Evolutionary conservation across 2,888 invertebrate species (phyloP), one percentile per base, ranked within the genome.

Genomic region (Ypsolopha scabrella): DNA sequence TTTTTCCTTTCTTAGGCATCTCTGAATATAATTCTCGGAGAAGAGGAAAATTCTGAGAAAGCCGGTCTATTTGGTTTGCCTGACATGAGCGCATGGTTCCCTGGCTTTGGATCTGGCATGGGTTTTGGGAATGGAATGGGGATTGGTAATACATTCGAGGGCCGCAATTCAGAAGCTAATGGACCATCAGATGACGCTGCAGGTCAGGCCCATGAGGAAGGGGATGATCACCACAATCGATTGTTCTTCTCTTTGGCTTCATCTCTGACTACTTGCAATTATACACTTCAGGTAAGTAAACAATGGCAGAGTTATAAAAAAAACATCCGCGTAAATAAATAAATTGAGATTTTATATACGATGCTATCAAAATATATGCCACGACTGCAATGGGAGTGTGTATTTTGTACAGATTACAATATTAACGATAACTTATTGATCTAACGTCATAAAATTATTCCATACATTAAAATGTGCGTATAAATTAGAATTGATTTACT

Each of bases 1-100:
- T 34, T 33, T 41, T 8, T 35, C 33, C 35, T 45, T 54, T 57
- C 56, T 13, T 55, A 68, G 67, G 56, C 61, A 41, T 62, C 63
- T 44, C 57, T 60, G 10, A 57, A 63, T 51, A 44, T 61, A 6
- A 61, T 64, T 50, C 55, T 62, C 13, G 64, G 65, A n/a, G 60
- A 68, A 39, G 60, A 63, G 36, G 52, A 44, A 50, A 47, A 43
- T n/a, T 39, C 39, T 2, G 44, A 13, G 8, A 11, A 11, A 8
- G 44, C 8, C 10, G 8, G 44, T 3, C 8, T 13, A 43, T 13
- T 13, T 8, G 44, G 7, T 8, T 11, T 43, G 2, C 44, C 44
- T 11, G 14, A 13, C 44, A 6, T 43, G 8, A 13, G 44, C 6
- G n/a, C 11, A 11, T 2, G 2, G 9, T 11, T 43, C 44, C 48